Base-by-base conservation (phyloP, 1,140 invertebrate genomes). In the Pseudomyrmex pallidus region DNA sequence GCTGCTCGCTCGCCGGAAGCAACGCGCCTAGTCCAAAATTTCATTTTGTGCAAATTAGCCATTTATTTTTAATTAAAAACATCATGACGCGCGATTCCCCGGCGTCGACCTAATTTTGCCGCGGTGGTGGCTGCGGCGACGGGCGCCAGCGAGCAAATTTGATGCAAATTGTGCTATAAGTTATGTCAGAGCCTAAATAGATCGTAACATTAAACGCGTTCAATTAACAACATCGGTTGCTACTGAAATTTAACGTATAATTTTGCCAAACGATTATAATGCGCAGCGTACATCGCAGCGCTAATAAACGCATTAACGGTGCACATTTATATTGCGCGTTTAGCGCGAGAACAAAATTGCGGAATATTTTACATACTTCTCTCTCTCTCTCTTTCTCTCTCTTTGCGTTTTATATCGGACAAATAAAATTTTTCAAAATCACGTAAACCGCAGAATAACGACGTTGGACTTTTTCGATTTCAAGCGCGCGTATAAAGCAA, bases 1-100 rank as follows among this genome's bases (percentile, higher is more conserved):
- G 35, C 35, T 15, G 10, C 59, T 10, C 25, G 59, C 25, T 57
- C n/a, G 15, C 12, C 15, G 22, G 13, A 52, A 76, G 12, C n/a
- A 3, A 20, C 12, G 10, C 48, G n/a, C 10, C 52, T 46, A 52
- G 15, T 1, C 20, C 15, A 15, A 80, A 80, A 70, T 72, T 80
- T 80, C 54, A 72, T 61, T 59, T 61, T n/a, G 44, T 20, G 22
- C 44, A 70, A 61, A 80, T 80, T 70, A 80, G 54, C n/a, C 46
- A 22, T 80, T 78, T 78, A 70, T 70, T 80, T 80, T 80, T 72
- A 80, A 80, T 80, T 80, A 61, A 80, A 80, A 80, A 61, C 57
- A 80, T 70, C 15, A 52, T 35, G 20, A 78, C 76, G 46, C 66
- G 46, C 64, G 20, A 50, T 72, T 70, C 17, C 20, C 62, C 35